Percentiles rank a stretch among this genome's conserved stretches.
These are phyloP conservation scores for Mirza zaza DNA, from an alignment of 2,113 vertebrate genomes.

Conservation along the genomic window DNA sequence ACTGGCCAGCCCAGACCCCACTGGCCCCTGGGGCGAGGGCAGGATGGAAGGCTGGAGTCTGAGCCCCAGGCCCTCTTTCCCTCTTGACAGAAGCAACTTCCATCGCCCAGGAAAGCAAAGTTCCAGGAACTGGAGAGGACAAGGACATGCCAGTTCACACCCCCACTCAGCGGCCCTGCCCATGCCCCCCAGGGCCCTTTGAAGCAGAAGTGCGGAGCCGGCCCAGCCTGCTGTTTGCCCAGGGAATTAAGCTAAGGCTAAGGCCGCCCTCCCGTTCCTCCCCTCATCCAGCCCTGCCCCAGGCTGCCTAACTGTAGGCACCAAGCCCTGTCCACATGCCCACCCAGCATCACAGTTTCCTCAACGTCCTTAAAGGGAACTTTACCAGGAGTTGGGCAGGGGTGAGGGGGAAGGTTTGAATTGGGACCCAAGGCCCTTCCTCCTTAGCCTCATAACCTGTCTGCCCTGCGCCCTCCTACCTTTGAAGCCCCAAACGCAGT, in stretches of 20 bases:
- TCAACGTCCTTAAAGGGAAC: neutral
- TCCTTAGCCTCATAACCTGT: too few relatives aligned
- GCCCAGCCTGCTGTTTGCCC: neutral
- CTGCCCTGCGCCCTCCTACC: neutral
- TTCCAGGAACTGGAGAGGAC: neutral
- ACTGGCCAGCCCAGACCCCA: neutral
- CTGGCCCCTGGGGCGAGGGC: too few relatives aligned
- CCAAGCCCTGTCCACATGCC: neutral
- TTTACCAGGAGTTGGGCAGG: too few relatives aligned
- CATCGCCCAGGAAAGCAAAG: neutral
- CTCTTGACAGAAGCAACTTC: neutral
- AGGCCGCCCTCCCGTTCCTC: neutral
- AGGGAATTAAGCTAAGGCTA: neutral
- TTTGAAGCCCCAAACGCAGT: fast-evolving
- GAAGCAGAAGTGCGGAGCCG: neutral
- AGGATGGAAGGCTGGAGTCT: neutral
- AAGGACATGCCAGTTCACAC: neutral
- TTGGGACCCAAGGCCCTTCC: neutral
- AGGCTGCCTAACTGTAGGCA: neutral
- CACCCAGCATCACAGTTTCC: neutral
- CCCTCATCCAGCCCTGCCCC: neutral
- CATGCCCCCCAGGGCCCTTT: neutral
- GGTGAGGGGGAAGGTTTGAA: neutral
- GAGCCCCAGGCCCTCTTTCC: neutral
- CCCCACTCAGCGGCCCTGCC: neutral